phyloP scores from a whole-genome alignment of 2,113 vertebrate genomes.

The Sander lucioperca region DNA sequence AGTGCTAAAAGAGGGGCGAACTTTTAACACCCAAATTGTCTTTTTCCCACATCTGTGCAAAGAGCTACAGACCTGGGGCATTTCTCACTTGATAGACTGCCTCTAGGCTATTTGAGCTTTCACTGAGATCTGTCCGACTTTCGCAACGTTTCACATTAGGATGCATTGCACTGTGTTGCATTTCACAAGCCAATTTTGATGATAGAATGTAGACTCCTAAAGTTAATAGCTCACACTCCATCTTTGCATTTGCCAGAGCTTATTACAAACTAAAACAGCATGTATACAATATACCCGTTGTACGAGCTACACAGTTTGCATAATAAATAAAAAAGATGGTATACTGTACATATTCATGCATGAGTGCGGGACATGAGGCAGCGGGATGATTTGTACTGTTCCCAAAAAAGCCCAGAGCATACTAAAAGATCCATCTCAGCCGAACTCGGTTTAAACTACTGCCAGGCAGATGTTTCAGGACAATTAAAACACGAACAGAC shows the following conservation, averaged over 20 bases:
- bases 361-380: no score
- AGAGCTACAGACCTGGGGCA: not conserved
- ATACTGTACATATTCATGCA: no score
- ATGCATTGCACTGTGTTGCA: not conserved
- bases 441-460: no score
- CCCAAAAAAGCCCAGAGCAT: no score
- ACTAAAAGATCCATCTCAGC: no score
- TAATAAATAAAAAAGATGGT: no score
- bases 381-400: no score
- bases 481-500: no score
- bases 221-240: not conserved
- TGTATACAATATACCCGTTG: no score
- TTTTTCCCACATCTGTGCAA: not conserved
- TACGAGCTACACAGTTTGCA: no score
- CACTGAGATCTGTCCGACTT: not conserved
- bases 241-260: not conserved
- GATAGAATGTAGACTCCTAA: not conserved
- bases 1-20: conserved; percentile 13
- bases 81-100: not conserved
- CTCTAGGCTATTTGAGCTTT: not conserved
- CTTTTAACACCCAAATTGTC: not conserved
- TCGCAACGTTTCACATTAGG: not conserved
- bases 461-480: no score
- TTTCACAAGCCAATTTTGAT: not conserved
- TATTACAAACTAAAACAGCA: no score